Evolutionary conservation across 2,888 invertebrate species (phyloP), one percentile per base, ranked within the genome.

Genomic region (Chromoteleia sp.): DNA sequence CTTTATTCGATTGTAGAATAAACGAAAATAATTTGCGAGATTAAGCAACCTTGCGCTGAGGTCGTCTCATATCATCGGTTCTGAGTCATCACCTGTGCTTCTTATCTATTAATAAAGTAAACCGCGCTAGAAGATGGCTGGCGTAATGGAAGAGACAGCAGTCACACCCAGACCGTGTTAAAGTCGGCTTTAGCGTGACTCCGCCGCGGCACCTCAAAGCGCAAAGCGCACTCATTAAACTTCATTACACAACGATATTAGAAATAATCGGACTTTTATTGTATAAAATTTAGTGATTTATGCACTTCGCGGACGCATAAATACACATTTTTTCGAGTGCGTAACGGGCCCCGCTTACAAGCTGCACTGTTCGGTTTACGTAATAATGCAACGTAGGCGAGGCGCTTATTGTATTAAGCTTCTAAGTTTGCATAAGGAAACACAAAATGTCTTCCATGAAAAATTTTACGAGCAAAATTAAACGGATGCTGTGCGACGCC

Each of bases 241-340:
- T 59, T 68, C 76, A 68, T 76, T 76, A 68, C 76, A 61, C 76
- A 68, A 75, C 67, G 30, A 33, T 63, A 63, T 76, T 67, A 59
- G 68, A 61, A 68, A 59, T 59, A 43, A 75, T 75, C 68, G 36
- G 52, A 61, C 76, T 68, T 61, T 68, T 68, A 76, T 76, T 59
- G 76, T 43, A 41, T 50, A 45, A 68, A 68, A 68, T 59, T 8
- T 67, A 59, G 25, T 8, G 52, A 76, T 76, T 76, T 76, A 76
- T 59, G 54, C 50, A 29, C 45, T 68, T 61, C 36, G 17, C 17
- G 39, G 19, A 48, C 63, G 36, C 48, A 63, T 65, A 74, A 74
- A 74, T 56, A 54, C 21, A 14, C 14, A 21, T 61, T 73, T 52
- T 59, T 73, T 7, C 39, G 29, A 36, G 45, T 45, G 36, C 48